phyloP scores from a whole-genome alignment of 2,797 vertebrate species.

The Hemibagrus guttatus region DNA sequence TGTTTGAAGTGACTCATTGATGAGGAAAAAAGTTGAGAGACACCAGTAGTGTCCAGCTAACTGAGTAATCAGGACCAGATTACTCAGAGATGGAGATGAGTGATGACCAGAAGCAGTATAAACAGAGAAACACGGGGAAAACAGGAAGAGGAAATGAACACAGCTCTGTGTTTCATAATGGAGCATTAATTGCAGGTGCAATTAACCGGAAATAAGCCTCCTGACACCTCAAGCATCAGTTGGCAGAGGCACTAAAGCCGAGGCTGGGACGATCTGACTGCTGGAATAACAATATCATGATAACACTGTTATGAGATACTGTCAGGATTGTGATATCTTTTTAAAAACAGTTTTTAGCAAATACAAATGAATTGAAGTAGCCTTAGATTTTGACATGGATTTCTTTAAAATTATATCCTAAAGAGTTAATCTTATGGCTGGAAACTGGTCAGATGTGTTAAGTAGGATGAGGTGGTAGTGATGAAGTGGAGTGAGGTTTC shows the following conservation, averaged over 20 bases:
- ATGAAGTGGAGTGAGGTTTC: neutral
- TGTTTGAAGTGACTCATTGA: slow-evolving; percentile 12
- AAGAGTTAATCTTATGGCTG: neutral
- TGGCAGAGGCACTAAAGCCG: neutral
- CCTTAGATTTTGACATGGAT: too few relatives aligned
- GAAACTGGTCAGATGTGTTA: neutral
- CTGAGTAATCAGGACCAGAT: slow-evolving; percentile 30
- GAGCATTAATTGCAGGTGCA: neutral
- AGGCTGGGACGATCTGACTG: neutral
- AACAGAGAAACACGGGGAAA: neutral
- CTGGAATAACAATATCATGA: neutral
- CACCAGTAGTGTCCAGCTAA: slow-evolving; percentile 21
- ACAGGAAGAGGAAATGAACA: neutral
- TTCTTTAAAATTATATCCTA: too few relatives aligned
- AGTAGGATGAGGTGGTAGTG: neutral
- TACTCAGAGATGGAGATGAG: neutral
- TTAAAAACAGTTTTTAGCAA: neutral
- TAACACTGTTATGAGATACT: neutral
- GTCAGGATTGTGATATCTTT: neutral
- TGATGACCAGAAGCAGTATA: neutral
- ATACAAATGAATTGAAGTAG: neutral
- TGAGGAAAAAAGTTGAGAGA: neutral
- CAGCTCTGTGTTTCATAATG: neutral
- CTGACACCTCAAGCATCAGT: neutral
- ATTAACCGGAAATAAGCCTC: neutral